Conservation (phyloP, 2,113 vertebrate species). For the Channa argus region DNA sequence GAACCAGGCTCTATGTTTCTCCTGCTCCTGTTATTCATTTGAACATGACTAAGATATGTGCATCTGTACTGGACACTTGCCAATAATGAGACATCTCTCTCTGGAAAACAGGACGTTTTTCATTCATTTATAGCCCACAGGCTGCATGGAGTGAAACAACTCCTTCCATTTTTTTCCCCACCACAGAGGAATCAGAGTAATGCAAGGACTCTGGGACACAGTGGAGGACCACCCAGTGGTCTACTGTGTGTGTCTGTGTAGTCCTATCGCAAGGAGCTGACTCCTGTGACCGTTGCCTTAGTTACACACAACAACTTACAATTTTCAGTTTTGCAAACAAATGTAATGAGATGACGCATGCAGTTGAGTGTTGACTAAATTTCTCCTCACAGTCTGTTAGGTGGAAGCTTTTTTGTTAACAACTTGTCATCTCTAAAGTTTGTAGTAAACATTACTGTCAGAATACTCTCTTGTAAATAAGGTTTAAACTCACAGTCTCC, state of each 20-base stretch:
- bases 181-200: constrained; percentile 42
- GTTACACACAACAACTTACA: constrained; percentile 64
- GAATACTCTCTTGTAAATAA: constrained; percentile 7
- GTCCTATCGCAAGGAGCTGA: constrained; percentile 51
- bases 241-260: constrained; percentile 14
- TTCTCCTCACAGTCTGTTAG: neutral
- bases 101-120: constrained; percentile 21
- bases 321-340: constrained; percentile 65
- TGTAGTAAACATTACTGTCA: neutral
- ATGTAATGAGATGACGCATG: constrained; percentile 41
- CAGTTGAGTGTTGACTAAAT: constrained; percentile 3
- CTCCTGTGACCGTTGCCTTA: constrained; percentile 48
- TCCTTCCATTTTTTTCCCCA: constrained; percentile 37
- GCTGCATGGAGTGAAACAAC: constrained; percentile 20
- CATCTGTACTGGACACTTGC: constrained; percentile 48
- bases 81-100: constrained; percentile 58
- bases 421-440: neutral
- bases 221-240: constrained; percentile 73
- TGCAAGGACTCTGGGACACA: constrained; percentile 22
- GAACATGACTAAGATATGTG: constrained; percentile 64
- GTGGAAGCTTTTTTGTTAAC: neutral
- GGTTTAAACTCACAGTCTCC: neutral
- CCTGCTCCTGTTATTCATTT: constrained; percentile 77
- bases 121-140: constrained; percentile 40
- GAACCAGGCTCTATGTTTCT: constrained; percentile 61